These are phyloP conservation scores for Philaenus spumarius DNA, from an alignment of 1,140 invertebrate genomes.

Conservation along the genomic window DNA sequence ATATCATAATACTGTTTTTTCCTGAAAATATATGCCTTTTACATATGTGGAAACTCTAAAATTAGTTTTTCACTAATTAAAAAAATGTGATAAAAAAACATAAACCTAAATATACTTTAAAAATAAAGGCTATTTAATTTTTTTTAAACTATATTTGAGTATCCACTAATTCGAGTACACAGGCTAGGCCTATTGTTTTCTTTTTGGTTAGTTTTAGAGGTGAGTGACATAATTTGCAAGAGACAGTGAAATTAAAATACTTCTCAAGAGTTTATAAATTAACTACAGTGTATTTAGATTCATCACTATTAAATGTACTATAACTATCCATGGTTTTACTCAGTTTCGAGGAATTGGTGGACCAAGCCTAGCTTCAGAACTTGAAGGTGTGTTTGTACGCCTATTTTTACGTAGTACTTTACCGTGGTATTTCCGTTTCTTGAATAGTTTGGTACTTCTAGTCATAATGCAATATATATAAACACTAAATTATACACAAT, in stretches of 20 bases:
- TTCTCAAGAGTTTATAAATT: neutral
- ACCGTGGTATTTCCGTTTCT: conserved; percentile 1
- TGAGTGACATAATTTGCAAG: too few species aligned
- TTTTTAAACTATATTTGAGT: too few species aligned
- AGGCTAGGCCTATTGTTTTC: neutral
- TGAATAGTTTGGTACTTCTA: neutral
- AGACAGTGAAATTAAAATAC: neutral
- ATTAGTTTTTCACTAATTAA: too few species aligned
- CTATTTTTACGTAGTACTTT: neutral
- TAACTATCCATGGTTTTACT: neutral
- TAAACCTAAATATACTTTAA: too few species aligned
- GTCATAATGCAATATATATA: neutral
- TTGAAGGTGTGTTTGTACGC: neutral
- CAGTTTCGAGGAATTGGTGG: neutral
- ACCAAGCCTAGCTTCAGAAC: neutral
- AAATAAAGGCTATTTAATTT: too few species aligned
- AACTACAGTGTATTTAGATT: conserved; percentile 1
- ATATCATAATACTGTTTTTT: too few species aligned
- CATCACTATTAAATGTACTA: neutral
- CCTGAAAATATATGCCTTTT: too few species aligned
- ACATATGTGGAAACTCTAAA: too few species aligned
- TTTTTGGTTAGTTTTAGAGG: too few species aligned
- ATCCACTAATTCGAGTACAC: too few species aligned
- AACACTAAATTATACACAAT: neutral
- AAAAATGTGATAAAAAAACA: too few species aligned